phyloP scores from a whole-genome alignment of 1,140 invertebrate species.

The Onthophagus taurus region DNA sequence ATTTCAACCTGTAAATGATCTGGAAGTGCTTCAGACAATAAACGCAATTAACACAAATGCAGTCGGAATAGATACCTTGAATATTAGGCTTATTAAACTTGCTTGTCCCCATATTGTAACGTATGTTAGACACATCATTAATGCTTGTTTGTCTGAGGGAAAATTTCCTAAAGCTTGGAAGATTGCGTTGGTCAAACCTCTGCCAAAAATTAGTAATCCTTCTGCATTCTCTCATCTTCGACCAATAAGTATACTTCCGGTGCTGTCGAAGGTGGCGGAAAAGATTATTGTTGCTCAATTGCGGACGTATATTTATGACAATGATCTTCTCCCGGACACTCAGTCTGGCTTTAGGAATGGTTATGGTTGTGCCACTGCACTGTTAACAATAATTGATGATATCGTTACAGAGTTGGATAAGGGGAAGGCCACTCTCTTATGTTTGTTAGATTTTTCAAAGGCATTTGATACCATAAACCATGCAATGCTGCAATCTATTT shows the following conservation, averaged over 20 bases:
- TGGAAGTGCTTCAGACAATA: too few species aligned
- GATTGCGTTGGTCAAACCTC: neutral
- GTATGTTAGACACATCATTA: too few species aligned
- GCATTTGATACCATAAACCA: constrained; percentile 23
- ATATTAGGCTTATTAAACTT: too few species aligned
- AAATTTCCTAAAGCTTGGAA: constrained; percentile 6
- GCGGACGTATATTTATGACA: too few species aligned
- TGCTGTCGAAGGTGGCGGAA: constrained; percentile 6
- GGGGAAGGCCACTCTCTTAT: constrained; percentile 22
- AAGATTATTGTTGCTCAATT: too few species aligned
- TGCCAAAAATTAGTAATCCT: constrained; percentile 5
- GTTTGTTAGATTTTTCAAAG: constrained; percentile 30
- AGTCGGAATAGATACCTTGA: too few species aligned
- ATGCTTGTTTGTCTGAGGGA: too few species aligned
- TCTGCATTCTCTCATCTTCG: neutral
- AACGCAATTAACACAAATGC: too few species aligned
- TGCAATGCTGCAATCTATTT: neutral
- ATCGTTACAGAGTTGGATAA: constrained; percentile 24
- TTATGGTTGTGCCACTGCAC: constrained; percentile 5
- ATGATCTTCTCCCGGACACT: too few species aligned
- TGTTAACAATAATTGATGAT: constrained; percentile 23
- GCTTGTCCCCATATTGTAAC: too few species aligned
- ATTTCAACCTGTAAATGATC: too few species aligned
- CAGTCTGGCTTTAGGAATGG: constrained; percentile 5
- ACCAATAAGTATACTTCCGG: constrained; percentile 1